Conservation (phyloP, 2,888 invertebrate species). For the Oligia strigilis region DNA sequence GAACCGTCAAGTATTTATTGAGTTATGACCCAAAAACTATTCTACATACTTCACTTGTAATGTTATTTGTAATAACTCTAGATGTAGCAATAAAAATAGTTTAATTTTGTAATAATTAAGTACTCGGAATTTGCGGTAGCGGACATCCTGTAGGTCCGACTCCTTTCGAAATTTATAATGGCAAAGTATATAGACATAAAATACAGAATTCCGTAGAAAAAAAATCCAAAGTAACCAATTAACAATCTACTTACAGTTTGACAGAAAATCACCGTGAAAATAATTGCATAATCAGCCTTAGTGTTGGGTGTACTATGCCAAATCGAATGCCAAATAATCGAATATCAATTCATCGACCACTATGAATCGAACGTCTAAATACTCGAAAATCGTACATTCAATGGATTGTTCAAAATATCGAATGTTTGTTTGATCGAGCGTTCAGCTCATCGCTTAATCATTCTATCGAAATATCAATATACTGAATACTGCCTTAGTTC, state of each 20-base stretch:
- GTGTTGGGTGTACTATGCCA: too few relatives aligned
- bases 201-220: neutral
- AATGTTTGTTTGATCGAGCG: too few relatives aligned
- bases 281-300: neutral
- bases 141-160: conserved; percentile 19
- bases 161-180: neutral
- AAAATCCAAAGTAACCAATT: neutral
- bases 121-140: conserved; percentile 31
- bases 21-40: conserved; percentile 37
- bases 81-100: conserved; percentile 46
- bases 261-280: neutral
- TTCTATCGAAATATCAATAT: too few relatives aligned
- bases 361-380: too few relatives aligned
- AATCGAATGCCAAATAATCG: too few relatives aligned
- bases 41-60: conserved; percentile 15
- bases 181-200: neutral
- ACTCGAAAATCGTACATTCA: too few relatives aligned
- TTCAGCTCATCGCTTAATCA: too few relatives aligned
- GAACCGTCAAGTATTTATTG: conserved; percentile 7
- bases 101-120: conserved; percentile 29
- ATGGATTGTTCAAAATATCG: too few relatives aligned
- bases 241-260: neutral
- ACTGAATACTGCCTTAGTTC: neutral
- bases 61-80: conserved; percentile 21
- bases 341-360: too few relatives aligned